Base-by-base conservation (phyloP, 1,140 invertebrate genomes). In the Sycophaga agraensis region DNA sequence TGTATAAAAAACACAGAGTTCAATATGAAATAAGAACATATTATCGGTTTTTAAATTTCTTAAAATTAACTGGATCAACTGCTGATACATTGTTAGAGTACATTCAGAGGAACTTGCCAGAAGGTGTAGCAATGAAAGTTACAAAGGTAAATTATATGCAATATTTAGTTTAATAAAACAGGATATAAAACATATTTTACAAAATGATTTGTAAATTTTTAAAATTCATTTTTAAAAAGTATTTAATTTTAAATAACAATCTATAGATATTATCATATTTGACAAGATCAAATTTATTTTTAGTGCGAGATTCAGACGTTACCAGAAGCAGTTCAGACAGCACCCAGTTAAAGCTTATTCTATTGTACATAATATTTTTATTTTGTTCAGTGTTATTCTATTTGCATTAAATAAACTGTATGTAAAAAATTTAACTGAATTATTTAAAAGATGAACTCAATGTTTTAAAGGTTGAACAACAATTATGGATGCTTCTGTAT, bases 1-100 rank as follows among this genome's bases (percentile, higher is more conserved):
- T 96, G 68, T 89, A 94, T 71, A 98, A 97, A 77, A 98, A 97
- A 68, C 94, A 97, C 76, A 85, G 89, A 73, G 94, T 97, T 0
- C 96, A 98, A 70, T 99, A 99, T 82, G 97, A 99, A 85, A 86
- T 90, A 4, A 85, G 97, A 71, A 99, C 97, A 11, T 94, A 98
- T 78, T 97, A 89, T 77, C 85, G 88, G 59, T 90, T 91, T 71
- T 84, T 98, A 67, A 86, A 93, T 73, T 88, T 96, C 48, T 83
- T 89, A 63, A 84, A 88, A 67, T 72, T 99, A 4, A 99, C 97
- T 2, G 94, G 93, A 17, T 97, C 95, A 8, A 99, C 97, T 19
- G 89, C 94, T 46, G 93, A 95, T 66, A 98, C 97, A 19, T 94
- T 93, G 77, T 80, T 99, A 26, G 97, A 99, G 80, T 99, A 99